phyloP scores from a whole-genome alignment of 2,797 vertebrate species.

The Propithecus deckenii region DNA sequence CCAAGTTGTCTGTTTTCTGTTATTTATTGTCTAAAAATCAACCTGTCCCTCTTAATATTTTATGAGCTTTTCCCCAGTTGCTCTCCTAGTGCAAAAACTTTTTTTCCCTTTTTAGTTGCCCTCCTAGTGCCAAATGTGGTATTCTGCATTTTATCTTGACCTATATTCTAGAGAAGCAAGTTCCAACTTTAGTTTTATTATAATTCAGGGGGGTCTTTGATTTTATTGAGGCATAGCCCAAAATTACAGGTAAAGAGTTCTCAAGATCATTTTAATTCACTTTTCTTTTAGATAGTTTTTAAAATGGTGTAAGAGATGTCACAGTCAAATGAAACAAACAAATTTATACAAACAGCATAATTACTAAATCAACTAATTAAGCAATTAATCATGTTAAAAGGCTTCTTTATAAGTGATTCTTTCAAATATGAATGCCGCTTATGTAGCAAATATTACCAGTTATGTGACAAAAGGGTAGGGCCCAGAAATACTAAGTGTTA shows the following conservation, averaged over 20 bases:
- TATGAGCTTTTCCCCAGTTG: neutral
- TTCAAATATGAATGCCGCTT: neutral
- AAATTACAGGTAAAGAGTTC: constrained; percentile 28
- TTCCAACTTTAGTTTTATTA: constrained; percentile 45
- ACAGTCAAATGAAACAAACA: constrained; percentile 40
- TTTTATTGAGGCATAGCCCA: neutral
- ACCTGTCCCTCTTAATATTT: constrained; percentile 15
- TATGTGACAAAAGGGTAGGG: neutral
- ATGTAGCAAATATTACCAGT: neutral
- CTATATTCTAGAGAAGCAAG: constrained; percentile 19
- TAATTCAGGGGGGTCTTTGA: neutral
- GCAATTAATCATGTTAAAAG: constrained; percentile 30
- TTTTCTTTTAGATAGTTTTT: constrained; percentile 52
- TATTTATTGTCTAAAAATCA: constrained; percentile 44
- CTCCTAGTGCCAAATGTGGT: neutral
- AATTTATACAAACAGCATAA: constrained; percentile 7
- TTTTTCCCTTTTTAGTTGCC: neutral
- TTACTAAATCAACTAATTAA: constrained; percentile 48
- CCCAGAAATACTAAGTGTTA: neutral
- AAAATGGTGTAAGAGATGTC: constrained; percentile 33
- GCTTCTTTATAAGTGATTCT: constrained; percentile 33
- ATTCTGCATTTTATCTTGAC: constrained; percentile 39
- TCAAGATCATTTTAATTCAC: constrained; percentile 35
- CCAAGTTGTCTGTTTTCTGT: constrained; percentile 22
- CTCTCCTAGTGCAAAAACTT: neutral